Conservation (phyloP, 2,797 vertebrate genomes). For the Sebastes wilsoni region DNA sequence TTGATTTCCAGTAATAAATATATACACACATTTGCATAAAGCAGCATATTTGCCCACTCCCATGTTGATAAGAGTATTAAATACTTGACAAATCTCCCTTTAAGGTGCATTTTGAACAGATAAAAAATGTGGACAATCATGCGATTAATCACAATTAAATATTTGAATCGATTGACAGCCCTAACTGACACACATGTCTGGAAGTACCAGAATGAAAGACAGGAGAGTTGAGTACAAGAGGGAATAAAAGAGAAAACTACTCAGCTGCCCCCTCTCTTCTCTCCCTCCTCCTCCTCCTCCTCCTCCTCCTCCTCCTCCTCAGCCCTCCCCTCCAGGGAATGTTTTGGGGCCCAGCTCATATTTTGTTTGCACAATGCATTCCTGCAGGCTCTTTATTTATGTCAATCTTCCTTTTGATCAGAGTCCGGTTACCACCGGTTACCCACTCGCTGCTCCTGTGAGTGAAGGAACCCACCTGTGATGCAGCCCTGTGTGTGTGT, state of each 20-base stretch:
- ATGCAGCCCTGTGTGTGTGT: slow-evolving; percentile 66
- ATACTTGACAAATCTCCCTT: no score
- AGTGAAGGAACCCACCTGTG: slow-evolving; percentile 96
- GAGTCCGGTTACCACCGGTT: slow-evolving; percentile 82
- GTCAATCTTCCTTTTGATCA: slow-evolving; percentile 86
- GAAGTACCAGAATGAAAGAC: slow-evolving; percentile 60
- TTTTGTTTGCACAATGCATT: slow-evolving; percentile 89
- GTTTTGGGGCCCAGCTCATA: slow-evolving; percentile 85
- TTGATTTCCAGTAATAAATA: no score
- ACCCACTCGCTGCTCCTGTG: slow-evolving; percentile 82
- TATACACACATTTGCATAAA: no score
- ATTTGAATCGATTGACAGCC: no score
- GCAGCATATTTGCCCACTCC: no score
- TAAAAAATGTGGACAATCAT: no score
- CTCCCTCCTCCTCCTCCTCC: slow-evolving; percentile 10
- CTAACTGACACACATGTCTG: slow-evolving; percentile 44
- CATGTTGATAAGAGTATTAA: no score
- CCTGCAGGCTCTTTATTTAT: slow-evolving; percentile 90
- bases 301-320: slow-evolving; percentile 26
- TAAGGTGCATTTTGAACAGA: no score
- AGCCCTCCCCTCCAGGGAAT: slow-evolving; percentile 77
- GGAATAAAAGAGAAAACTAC: slow-evolving; percentile 57
- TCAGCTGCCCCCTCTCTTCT: slow-evolving; percentile 36
- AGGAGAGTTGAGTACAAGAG: slow-evolving; percentile 52
- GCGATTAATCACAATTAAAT: no score